Evolutionary conservation across 2,888 invertebrate genomes (phyloP).

Genomic region (Onthophagus sagittarius): DNA sequence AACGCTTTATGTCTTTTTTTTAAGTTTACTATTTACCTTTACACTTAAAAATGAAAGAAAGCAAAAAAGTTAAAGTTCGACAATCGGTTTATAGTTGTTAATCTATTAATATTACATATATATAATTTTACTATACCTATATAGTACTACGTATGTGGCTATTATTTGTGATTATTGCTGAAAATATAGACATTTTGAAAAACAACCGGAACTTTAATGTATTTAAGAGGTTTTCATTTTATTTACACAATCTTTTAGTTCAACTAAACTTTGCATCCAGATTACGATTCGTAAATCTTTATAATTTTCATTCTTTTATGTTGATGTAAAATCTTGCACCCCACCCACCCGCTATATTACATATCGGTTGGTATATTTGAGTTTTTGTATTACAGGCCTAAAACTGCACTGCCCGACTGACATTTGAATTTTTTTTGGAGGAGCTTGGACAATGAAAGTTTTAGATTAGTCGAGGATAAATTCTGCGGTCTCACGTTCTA

Average conservation of each 20-base stretch:
- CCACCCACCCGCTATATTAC: constrained; percentile 3
- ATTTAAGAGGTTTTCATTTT: background rate
- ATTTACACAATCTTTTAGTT: background rate
- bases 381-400: constrained; percentile 44
- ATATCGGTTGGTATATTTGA: constrained; percentile 25
- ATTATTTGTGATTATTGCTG: constrained; percentile 21
- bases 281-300: background rate
- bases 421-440: constrained; percentile 51
- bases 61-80: constrained; percentile 24
- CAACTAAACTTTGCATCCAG: background rate
- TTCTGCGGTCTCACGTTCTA: constrained; percentile 50
- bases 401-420: constrained; percentile 49
- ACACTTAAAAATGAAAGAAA: background rate
- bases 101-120: constrained; percentile 32
- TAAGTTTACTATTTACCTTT: constrained; percentile 14
- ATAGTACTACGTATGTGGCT: constrained; percentile 19
- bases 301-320: background rate
- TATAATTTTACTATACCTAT: constrained; percentile 24
- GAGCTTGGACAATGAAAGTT: constrained; percentile 48
- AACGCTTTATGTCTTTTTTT: constrained; percentile 10
- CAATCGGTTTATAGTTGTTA: constrained; percentile 37
- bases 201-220: background rate
- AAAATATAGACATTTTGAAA: constrained; percentile 14
- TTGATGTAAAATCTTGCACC: constrained; percentile 9
- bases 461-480: constrained; percentile 50